Conservation (phyloP, 2,797 vertebrate species). For the Tenualosa thibaudeaui region DNA sequence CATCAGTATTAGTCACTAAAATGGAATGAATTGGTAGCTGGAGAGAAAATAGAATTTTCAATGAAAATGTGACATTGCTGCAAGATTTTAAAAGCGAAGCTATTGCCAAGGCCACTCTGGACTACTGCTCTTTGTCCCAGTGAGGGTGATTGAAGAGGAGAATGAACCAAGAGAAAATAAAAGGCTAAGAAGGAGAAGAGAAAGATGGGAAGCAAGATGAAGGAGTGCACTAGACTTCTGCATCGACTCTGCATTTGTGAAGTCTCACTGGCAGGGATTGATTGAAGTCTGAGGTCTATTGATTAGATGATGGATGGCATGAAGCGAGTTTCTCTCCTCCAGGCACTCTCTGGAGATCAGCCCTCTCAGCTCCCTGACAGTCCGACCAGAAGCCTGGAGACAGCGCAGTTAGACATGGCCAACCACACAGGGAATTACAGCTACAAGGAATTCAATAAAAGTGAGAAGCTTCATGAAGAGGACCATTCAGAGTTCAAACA, state of each 20-base stretch:
- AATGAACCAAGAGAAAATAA: neutral
- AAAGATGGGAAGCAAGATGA: neutral
- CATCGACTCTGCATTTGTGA: conserved; percentile 44
- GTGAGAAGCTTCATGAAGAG: neutral
- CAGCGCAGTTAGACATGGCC: neutral
- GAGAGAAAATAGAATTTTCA: neutral
- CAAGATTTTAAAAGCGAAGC: neutral
- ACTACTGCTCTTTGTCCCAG: neutral
- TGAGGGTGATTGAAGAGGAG: neutral
- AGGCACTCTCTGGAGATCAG: conserved; percentile 37
- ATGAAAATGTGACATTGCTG: neutral
- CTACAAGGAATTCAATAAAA: neutral
- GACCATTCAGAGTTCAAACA: neutral
- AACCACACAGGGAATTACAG: neutral
- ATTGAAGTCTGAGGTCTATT: conserved; percentile 51
- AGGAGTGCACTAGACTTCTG: neutral
- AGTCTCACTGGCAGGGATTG: conserved; percentile 47
- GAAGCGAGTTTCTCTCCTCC: conserved; percentile 48
- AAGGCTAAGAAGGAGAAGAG: neutral
- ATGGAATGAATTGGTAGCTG: neutral
- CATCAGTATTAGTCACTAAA: neutral
- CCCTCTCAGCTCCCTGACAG: neutral
- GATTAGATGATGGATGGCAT: conserved; percentile 57
- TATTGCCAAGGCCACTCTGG: neutral
- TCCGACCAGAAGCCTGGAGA: neutral